These are phyloP conservation scores for Corythornis cristatus DNA, from an alignment of 2,113 vertebrate genomes.

Conservation along the genomic window DNA sequence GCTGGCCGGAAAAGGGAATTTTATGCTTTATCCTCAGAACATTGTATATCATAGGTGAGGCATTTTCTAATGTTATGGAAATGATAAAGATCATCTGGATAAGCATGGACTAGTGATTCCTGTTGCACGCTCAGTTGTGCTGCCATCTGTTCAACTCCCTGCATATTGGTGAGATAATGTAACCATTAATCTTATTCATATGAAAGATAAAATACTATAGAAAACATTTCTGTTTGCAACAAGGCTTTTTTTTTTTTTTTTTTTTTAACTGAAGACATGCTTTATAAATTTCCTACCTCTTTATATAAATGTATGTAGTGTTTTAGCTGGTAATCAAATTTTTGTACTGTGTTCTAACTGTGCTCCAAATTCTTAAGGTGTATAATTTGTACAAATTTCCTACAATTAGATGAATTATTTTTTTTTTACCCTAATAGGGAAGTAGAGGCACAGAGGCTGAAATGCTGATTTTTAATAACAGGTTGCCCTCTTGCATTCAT, in stretches of 20 bases:
- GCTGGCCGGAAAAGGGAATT: background rate
- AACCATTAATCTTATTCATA: background rate
- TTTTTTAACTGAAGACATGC: background rate
- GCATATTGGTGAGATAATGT: background rate
- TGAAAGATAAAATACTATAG: background rate
- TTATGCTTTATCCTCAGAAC: background rate
- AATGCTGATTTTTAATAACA: background rate
- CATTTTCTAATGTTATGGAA: background rate
- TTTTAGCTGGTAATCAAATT: background rate
- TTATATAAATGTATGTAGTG: background rate
- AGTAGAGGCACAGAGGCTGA: background rate
- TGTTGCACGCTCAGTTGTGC: background rate
- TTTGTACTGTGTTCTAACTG: background rate
- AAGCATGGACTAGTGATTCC: background rate
- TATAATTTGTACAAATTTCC: background rate
- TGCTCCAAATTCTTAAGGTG: background rate
- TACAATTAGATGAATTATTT: background rate
- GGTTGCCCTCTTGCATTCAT: background rate
- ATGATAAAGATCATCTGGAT: background rate
- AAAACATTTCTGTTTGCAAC: background rate
- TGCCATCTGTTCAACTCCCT: conserved; percentile 50
- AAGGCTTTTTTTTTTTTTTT: background rate
- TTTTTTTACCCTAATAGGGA: background rate
- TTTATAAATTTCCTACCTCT: background rate
- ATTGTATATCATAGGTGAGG: background rate